Base-by-base conservation (phyloP, 2,113 vertebrate genomes). In the Edolisoma coerulescens region DNA sequence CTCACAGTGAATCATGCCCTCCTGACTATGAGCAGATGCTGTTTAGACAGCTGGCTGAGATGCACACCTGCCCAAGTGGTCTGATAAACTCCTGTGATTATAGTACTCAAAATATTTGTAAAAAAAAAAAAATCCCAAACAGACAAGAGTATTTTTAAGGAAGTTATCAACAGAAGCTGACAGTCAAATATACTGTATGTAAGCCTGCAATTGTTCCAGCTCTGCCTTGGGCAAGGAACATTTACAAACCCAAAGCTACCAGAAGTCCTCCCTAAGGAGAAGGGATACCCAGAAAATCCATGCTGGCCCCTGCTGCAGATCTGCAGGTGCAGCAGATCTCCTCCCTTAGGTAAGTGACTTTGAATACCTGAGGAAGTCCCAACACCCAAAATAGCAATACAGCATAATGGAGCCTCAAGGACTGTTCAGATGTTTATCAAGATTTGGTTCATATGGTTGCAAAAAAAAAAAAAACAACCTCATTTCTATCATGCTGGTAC, bases 271-370 rank as follows among this genome's bases (percentile, higher is more conserved):
- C 17, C 32, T 42, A 3, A 9, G 47, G 28, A 52, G 28, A 22
- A 49, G 10, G 8, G 37, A 32, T 18, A 35, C 14, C 9, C 65
- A 56, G 64, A 0, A 5, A 74, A 81, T 1, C 18, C 47, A 50
- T 0, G 0, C 22, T 42, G 3, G 5, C 17, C 42, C 50, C 6
- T 3, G 39, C 28, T 69, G 35, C 37, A 57, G 10, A 17, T 42
- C 39, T 64, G 5, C 27, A 52, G 0, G 0, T 4, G 16, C 37
- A 54, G 28, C 26, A 76, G 21, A 33, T 16, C 22, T 35, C 23
- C 35, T 67, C 15, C 19, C 30, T 50, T 6, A 32, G 10, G 32
- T 18, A 9, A 17, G 41, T 10, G 33, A n/a, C 20, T 59, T 2
- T 6, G 35, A 14, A 21, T 10, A 33, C 30, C 15, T 3, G 1